Evolutionary conservation across 1,140 invertebrate genomes (phyloP).

Genomic region (Cydia pomonella): DNA sequence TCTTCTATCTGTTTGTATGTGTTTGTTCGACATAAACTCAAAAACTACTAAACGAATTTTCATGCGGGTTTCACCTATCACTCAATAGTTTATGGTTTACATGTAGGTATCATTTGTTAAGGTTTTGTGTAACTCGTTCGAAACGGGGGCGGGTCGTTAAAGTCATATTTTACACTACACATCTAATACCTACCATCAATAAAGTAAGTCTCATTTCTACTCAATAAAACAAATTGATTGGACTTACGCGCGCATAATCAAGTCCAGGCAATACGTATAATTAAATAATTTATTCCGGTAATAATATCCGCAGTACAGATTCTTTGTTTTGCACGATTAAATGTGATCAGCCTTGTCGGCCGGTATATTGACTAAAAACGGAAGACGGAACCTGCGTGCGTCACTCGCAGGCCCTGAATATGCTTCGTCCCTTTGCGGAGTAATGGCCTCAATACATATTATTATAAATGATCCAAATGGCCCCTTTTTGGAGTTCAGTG

Average conservation of each 20-base stretch:
- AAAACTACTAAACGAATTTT: too few species aligned
- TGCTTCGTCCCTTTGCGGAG: neutral
- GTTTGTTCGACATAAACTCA: too few species aligned
- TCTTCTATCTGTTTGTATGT: too few species aligned
- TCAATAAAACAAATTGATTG: neutral
- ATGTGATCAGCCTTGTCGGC: conserved; percentile 49
- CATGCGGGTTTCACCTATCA: too few species aligned
- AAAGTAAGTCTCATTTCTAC: too few species aligned
- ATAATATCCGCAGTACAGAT: conserved; percentile 19
- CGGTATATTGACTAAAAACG: conserved; percentile 68
- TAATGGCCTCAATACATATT: neutral
- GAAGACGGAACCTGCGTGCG: conserved; percentile 59
- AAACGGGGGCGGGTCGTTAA: too few species aligned
- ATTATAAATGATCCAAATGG: neutral
- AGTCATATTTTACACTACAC: too few species aligned
- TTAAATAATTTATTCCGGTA: conserved; percentile 25
- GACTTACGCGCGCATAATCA: neutral
- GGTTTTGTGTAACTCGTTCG: too few species aligned
- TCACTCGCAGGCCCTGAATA: neutral
- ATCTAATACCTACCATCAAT: too few species aligned
- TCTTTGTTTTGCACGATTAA: conserved; percentile 7
- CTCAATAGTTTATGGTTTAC: too few species aligned
- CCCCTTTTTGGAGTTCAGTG: neutral
- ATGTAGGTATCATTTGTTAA: too few species aligned
- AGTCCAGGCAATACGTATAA: neutral